Percentiles rank a stretch among this genome's conserved stretches.
phyloP scores from a whole-genome alignment of 2,113 vertebrate genomes.

The Chloebia gouldiae region DNA sequence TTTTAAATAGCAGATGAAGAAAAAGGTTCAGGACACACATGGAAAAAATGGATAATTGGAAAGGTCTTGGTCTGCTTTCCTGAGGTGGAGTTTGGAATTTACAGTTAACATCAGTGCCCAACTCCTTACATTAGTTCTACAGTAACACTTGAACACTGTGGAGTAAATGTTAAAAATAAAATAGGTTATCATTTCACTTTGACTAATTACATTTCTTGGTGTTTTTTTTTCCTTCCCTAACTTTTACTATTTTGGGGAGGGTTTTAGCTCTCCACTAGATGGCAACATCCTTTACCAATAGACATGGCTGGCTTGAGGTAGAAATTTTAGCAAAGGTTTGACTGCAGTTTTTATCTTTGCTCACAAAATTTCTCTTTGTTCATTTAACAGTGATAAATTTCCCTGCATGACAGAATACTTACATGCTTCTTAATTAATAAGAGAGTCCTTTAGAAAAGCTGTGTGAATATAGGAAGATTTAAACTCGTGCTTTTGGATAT shows the following conservation, averaged over 20 bases:
- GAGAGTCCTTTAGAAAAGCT: neutral
- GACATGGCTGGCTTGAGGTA: neutral
- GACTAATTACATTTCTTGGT: neutral
- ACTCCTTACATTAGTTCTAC: neutral
- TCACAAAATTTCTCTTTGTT: neutral
- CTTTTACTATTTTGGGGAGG: neutral
- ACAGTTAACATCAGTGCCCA: neutral
- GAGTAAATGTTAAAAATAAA: neutral
- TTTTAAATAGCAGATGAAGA: neutral
- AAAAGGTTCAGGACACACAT: neutral
- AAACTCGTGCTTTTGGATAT: neutral
- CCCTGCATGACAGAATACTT: neutral
- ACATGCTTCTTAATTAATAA: neutral
- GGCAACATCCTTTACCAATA: neutral
- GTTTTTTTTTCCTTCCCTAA: rapidly evolving
- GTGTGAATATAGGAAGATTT: neutral
- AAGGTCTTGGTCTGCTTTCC: neutral
- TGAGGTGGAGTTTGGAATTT: neutral
- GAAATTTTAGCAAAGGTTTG: neutral
- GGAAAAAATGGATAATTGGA: neutral
- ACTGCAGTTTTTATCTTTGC: neutral
- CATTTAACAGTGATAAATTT: neutral
- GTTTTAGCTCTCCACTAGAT: conserved; percentile 10
- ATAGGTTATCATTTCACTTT: neutral
- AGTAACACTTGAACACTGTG: neutral